Base-by-base conservation (phyloP, 2,797 vertebrate species). In the Hapalemur alaotrensis region DNA sequence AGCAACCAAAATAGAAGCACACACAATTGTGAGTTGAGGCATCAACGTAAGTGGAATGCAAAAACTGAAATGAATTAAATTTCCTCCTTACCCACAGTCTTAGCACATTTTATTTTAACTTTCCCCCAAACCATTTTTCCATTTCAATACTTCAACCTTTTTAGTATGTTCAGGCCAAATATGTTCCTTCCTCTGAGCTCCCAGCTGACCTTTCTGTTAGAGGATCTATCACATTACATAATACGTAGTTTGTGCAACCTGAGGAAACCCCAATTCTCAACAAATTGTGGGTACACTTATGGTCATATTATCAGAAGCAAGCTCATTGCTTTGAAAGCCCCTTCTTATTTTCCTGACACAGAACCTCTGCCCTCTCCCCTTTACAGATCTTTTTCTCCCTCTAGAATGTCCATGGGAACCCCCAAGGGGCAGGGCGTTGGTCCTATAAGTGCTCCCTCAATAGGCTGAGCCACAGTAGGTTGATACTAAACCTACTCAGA, bases 81-180 rank as follows among this genome's bases (percentile, higher is more conserved):
- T 81, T 84, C 12, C 18, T 87, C 70, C 14, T 61, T 92, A 80
- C 12, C 25, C 32, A 75, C 22, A 75, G 43, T 30, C 7, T 84
- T 52, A 79, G 32, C n/a, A 82, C 41, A 70, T 48, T 78, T 82
- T 92, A 79, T 75, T 95, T 93, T 65, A 89, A 18, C 4, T 80
- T 82, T 82, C 76, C 80, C 20, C 52, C 10, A 86, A 43, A 79
- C 69, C 63, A 86, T 75, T 84, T 86, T n/a, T 92, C 80, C 18
- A 30, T 38, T 86, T 89, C 50, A 57, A 25, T 32, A 52, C 84
- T 52, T 69, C 41, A 88, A 38, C 3, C 0, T 70, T 67, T 86
- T 73, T 25, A 82, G 15, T 50, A 67, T 20, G 6, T 59, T 73
- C n/a, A 50, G 46, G 20, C 9, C 46, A 85, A 67, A 35, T 38